Conservation (phyloP, 2,888 invertebrate species). For the Elysia crispata region DNA sequence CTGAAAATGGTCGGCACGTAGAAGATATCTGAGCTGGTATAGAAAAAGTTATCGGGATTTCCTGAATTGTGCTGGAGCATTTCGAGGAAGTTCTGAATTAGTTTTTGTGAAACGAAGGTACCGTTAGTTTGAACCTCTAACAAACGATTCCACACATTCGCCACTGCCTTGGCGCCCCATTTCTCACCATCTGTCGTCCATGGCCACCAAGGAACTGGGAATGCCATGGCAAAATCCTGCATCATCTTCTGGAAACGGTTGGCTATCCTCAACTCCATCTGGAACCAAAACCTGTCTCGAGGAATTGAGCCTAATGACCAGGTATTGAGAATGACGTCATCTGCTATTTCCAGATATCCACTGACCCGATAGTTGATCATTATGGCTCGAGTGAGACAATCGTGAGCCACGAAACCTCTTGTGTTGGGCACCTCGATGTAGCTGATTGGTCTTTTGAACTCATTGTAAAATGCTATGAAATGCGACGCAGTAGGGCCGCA, state of each 20-base stretch:
- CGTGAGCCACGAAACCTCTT: slow-evolving; percentile 21
- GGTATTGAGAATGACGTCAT: slow-evolving; percentile 41
- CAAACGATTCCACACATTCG: neutral
- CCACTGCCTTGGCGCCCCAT: slow-evolving; percentile 28
- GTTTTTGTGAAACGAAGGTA: neutral
- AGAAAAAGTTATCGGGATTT: slow-evolving; percentile 25
- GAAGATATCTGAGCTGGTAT: slow-evolving; percentile 30
- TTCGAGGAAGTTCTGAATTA: slow-evolving; percentile 15
- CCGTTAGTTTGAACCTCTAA: neutral
- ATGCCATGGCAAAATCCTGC: slow-evolving; percentile 15
- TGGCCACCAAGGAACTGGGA: slow-evolving; percentile 33
- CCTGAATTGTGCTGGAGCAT: slow-evolving; percentile 29
- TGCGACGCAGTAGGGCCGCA: slow-evolving; percentile 29
- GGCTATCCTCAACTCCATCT: slow-evolving; percentile 40
- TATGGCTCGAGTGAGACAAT: slow-evolving; percentile 36
- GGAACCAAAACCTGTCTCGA: slow-evolving; percentile 30
- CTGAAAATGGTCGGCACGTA: slow-evolving; percentile 26
- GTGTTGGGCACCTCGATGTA: slow-evolving; percentile 34
- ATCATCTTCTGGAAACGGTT: slow-evolving; percentile 14
- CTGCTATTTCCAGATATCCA: slow-evolving; percentile 38
- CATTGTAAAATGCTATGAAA: slow-evolving; percentile 18
- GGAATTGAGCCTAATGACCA: slow-evolving; percentile 32
- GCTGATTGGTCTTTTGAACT: slow-evolving; percentile 9
- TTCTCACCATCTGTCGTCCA: slow-evolving; percentile 26
- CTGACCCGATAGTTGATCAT: slow-evolving; percentile 36